Percentiles rank a stretch among this genome's conserved stretches.
Conservation (phyloP, 2,113 vertebrate species). For the Campylomormyrus tamandua region DNA sequence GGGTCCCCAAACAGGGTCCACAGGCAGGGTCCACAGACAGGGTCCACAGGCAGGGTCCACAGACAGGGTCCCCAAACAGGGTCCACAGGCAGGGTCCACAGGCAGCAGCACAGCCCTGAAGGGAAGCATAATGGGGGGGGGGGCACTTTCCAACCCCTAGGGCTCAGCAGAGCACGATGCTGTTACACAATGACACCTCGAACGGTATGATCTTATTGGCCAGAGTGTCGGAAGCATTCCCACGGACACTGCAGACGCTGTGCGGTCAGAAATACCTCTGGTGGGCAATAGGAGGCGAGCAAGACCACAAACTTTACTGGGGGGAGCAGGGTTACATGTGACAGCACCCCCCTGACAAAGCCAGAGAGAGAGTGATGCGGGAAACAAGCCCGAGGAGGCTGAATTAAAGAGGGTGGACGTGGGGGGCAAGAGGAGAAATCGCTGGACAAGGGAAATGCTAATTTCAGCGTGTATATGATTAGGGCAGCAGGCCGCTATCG, state of each 20-base stretch:
- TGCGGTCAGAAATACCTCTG: constrained; percentile 16
- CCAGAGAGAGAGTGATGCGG: neutral
- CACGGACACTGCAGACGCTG: neutral
- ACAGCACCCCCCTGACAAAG: neutral
- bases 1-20: neutral
- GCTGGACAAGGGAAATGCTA: constrained; percentile 32
- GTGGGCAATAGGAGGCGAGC: constrained; percentile 16
- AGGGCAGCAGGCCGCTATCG: constrained; percentile 22
- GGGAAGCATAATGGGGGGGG: neutral
- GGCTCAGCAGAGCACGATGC: neutral
- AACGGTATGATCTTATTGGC: neutral
- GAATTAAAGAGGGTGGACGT: constrained; percentile 20
- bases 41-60: neutral
- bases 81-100: neutral
- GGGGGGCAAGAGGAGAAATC: constrained; percentile 22
- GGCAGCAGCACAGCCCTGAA: neutral
- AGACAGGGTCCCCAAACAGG: neutral
- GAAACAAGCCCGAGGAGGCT: neutral
- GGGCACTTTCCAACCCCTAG: neutral
- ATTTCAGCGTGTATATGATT: constrained; percentile 27
- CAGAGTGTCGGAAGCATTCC: neutral
- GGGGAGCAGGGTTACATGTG: neutral
- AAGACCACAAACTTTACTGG: constrained; percentile 15
- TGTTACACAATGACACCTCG: neutral
- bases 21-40: neutral